Evolutionary conservation across 2,888 invertebrate genomes (phyloP).

Genomic region (Sphinx pinastri): DNA sequence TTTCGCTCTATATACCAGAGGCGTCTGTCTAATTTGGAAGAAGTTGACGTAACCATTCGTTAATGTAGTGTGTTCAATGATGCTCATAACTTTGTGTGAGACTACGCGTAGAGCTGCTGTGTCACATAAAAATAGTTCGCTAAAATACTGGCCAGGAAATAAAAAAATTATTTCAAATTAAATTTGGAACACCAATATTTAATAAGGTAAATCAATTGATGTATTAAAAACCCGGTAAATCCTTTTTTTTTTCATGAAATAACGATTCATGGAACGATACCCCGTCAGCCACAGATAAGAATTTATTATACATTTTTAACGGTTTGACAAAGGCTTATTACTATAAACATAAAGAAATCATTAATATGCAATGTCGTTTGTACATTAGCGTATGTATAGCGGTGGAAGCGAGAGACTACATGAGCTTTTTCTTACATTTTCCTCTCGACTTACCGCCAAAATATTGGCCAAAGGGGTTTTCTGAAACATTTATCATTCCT

Average conservation of each 20-base stretch:
- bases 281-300: neutral
- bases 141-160: neutral
- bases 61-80: neutral
- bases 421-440: conserved; percentile 35
- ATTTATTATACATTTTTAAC: neutral
- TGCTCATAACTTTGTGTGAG: neutral
- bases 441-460: conserved; percentile 74
- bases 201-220: neutral
- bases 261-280: neutral
- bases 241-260: neutral
- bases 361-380: conserved; percentile 17
- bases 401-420: conserved; percentile 48
- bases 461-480: conserved; percentile 70
- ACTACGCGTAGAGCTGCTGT: conserved; percentile 7
- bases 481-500: conserved; percentile 66
- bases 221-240: no score
- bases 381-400: conserved; percentile 33
- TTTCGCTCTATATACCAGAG: neutral
- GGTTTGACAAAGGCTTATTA: neutral
- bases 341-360: neutral
- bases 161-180: conserved; percentile 3
- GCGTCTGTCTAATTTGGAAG: neutral
- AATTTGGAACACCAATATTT: neutral
- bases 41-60: neutral
- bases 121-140: conserved; percentile 3